A percentile compares a stretch with the other conserved stretches of the same genome.
Evolutionary conservation across 2,797 vertebrate genomes (phyloP).

Genomic region (Anisognathus igniventris): DNA sequence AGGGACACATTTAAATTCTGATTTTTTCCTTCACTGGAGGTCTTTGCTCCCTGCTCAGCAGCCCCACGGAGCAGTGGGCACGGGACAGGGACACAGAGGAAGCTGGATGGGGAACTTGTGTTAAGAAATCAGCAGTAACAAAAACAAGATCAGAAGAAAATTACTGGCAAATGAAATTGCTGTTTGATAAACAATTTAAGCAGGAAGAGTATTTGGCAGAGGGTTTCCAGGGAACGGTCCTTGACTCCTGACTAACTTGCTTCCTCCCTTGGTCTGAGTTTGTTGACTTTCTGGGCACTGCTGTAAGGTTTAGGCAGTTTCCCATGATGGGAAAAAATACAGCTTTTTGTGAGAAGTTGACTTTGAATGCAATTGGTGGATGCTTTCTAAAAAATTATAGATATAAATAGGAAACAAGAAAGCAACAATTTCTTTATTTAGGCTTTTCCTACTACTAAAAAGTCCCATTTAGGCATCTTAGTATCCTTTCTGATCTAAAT

Average conservation of each 20-base stretch:
- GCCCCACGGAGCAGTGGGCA: not conserved
- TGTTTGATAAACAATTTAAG: constrained; percentile 48
- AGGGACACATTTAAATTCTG: not conserved
- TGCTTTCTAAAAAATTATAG: constrained; percentile 3
- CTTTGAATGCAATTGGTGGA: not conserved
- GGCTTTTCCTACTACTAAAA: not conserved
- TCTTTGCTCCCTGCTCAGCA: not conserved
- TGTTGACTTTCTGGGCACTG: constrained; percentile 49
- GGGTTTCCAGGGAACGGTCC: constrained; percentile 20
- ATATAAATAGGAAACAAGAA: constrained; percentile 53
- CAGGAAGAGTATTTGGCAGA: constrained; percentile 52
- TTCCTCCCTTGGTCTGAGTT: constrained; percentile 35
- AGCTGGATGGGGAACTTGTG: not conserved
- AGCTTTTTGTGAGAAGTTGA: not conserved
- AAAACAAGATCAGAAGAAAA: constrained; percentile 41
- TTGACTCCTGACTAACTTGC: constrained; percentile 45
- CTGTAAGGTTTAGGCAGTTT: constrained; percentile 9
- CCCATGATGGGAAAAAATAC: constrained; percentile 41
- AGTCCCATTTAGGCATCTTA: not conserved
- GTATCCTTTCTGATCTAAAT: not conserved
- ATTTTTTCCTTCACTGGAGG: not conserved
- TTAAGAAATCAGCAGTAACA: not conserved
- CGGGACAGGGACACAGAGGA: not conserved
- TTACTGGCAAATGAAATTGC: constrained; percentile 22
- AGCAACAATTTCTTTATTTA: constrained; percentile 9